Conservation (phyloP, 2,113 vertebrate genomes). For the Cephalopterus ornatus region DNA sequence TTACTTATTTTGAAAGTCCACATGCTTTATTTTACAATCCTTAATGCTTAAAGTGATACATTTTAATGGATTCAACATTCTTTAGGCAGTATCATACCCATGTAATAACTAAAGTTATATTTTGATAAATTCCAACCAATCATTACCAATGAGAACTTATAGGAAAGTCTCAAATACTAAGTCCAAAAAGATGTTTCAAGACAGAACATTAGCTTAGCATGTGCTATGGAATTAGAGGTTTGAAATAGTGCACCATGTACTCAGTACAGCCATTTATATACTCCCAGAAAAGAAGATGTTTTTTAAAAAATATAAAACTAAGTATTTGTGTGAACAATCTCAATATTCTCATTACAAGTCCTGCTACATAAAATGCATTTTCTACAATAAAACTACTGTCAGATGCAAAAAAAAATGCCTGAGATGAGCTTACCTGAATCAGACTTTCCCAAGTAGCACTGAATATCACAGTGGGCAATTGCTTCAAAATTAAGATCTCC, state of each 20-base stretch:
- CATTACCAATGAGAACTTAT: not conserved
- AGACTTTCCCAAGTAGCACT: conserved; percentile 86
- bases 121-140: not conserved
- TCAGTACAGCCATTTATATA: not conserved
- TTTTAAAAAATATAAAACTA: not conserved
- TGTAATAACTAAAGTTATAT: not conserved
- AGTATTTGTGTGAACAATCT: not conserved
- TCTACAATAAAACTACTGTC: not conserved
- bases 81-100: not conserved
- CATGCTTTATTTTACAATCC: not conserved
- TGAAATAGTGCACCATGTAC: not conserved
- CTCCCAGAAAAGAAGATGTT: not conserved
- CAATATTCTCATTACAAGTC: not conserved
- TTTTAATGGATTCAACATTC: not conserved
- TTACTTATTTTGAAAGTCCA: not conserved
- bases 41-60: not conserved
- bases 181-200: not conserved
- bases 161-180: not conserved
- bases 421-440: conserved; percentile 78
- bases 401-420: not conserved
- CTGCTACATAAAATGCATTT: not conserved
- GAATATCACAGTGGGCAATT: conserved; percentile 83
- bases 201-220: not conserved
- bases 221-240: not conserved
- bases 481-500: conserved; percentile 83